Evolutionary conservation across 2,113 vertebrate genomes (phyloP), one percentile per base, ranked within the genome.

Genomic region (Heterotilapia buettikoferi): DNA sequence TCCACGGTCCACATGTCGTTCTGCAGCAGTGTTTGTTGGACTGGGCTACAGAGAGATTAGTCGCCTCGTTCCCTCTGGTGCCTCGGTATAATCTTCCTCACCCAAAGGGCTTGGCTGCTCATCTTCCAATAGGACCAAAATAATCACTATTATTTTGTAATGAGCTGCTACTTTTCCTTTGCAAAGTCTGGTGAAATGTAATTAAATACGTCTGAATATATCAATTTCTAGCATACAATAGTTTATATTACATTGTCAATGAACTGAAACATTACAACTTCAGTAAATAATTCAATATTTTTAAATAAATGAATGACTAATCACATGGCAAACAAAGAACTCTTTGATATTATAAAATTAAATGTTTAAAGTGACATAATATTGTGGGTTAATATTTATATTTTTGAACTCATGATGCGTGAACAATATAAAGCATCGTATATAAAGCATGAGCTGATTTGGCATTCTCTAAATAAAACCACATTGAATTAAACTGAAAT

Each of bases 21-120:
- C 33, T 94, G 92, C 47, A 45, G 88, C 81, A 38, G 84, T 79
- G 90, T 88, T 89, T 86, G 91, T 88, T 85, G 89, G 88, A 88
- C 91, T 3, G 78, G 52, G 88, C 87, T 90, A 84, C 90, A 68
- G 19, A 71, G 85, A 93, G 94, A 95, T 95, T 93, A 95, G 93
- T 86, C 82, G 82, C 81, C 90, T 88, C 56, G 38, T 90, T 91
- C 89, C 87, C 90, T 85, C 86, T 78, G 89, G 81, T 89, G 92
- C 82, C 71, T 81, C 57, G 10, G 71, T 79, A 3, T 84, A 89
- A 92, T 47, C 79, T 40, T 89, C 80, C 71, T 87, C 86, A 68
- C 59, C 91, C 85, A 86, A 36, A 88, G 47, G 66, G 63, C 83
- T 78, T 19, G 54, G 52, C 78, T 61, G 68, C 84, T 91, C 63